Percentiles rank a stretch among this genome's conserved stretches.
Evolutionary conservation across 2,113 vertebrate species (phyloP).

Genomic region (Plecturocebus donacophilus): DNA sequence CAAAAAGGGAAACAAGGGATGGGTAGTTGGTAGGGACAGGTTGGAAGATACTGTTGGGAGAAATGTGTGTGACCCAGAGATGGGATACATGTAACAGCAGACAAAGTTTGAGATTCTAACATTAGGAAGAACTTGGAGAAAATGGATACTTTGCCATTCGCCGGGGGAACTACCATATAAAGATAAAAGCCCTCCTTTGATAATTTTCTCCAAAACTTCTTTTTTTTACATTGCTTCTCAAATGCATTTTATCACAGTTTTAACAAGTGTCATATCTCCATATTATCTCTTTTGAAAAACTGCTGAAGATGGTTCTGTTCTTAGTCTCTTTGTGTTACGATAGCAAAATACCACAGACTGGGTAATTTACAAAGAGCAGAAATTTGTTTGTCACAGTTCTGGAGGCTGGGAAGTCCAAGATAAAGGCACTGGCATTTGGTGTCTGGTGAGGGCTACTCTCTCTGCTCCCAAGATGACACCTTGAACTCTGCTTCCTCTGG

Average conservation of each 20-base stretch:
- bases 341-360: neutral
- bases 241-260: constrained; percentile 6
- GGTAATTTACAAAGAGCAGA: neutral
- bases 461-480: neutral
- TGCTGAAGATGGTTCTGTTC: neutral
- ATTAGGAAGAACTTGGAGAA: neutral
- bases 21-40: too few relatives aligned
- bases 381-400: neutral
- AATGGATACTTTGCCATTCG: neutral
- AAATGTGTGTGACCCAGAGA: neutral
- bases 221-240: neutral
- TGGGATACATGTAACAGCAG: neutral
- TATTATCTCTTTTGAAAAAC: neutral
- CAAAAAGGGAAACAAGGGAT: neutral
- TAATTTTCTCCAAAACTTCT: neutral
- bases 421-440: neutral
- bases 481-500: neutral
- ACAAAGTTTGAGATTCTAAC: neutral
- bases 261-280: neutral
- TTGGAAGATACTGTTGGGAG: neutral
- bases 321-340: too few relatives aligned
- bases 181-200: neutral
- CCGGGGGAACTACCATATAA: neutral
- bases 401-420: neutral
- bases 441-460: neutral